Evolutionary conservation across 2,113 vertebrate genomes (phyloP), one percentile per base, ranked within the genome.

Genomic region (Otis tarda): DNA sequence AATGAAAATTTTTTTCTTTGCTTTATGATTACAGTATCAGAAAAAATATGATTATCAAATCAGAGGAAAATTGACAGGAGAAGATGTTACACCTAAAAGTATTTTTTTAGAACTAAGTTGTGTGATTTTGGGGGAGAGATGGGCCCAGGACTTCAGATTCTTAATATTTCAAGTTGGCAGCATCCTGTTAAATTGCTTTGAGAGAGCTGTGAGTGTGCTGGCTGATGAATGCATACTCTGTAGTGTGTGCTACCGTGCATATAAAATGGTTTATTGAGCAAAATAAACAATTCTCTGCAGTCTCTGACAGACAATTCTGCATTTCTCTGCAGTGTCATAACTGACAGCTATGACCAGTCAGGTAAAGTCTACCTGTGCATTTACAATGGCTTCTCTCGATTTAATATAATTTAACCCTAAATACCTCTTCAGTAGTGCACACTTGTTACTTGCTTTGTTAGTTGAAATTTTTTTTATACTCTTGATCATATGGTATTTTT

Each of bases 261-360:
- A 94, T 78, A 94, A 95, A 96, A 95, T 86, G 76, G 64, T 83
- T 95, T 97, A 93, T 93, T 92, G 89, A 94, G 78, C 39, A 95
- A 97, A 96, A 96, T 90, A 96, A 96, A 94, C 84, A 94, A 75
- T 85, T 93, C 49, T 87, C 56, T 86, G 55, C 82, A 83, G 89
- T 89, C 31, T 91, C 77, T 64, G 55, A 79, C 60, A 79, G 78
- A 91, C 75, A 94, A 77, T 49, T 91, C 70, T 91, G 23, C n/a
- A 27, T 90, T 87, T 81, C 70, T 93, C 92, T 90, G 56, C 75
- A 81, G 68, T 88, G 49, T 85, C 56, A 61, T 80, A 90, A 69
- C n/a, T 91, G 93, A 85, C 91, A 91, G 39, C 30, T 88, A 78
- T 59, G 84, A 57, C 89, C 43, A 88, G 35, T 81, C 30, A 61